Conservation (phyloP, 23 tunicate species). For the Diplosoma virens region DNA sequence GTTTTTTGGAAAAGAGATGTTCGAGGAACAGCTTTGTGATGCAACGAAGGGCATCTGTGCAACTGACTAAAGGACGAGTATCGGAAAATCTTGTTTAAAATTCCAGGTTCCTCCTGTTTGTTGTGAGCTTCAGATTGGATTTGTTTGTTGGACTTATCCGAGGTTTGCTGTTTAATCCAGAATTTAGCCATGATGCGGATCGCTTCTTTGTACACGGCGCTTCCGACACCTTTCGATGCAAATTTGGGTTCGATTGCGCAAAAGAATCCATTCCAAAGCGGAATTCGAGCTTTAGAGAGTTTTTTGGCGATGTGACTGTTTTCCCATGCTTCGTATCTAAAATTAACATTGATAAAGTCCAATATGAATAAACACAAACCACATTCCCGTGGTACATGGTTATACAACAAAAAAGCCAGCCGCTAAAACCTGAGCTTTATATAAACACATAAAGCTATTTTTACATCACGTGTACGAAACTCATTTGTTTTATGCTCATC, state of each 20-base stretch:
- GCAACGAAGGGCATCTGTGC: slow-evolving; percentile 15
- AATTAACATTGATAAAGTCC: neutral
- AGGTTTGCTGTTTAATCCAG: slow-evolving; percentile 36
- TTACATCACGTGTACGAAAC: too few species aligned
- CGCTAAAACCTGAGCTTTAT: too few species aligned
- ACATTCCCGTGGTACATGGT: too few species aligned
- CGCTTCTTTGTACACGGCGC: slow-evolving; percentile 48
- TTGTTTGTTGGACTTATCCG: neutral
- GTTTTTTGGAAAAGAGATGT: neutral
- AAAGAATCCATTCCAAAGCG: slow-evolving; percentile 66
- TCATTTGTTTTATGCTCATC: too few species aligned
- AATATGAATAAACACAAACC: too few species aligned
- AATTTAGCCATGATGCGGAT: slow-evolving; percentile 55
- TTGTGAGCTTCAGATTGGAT: neutral
- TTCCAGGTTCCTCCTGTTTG: neutral
- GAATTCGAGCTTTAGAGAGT: slow-evolving; percentile 14
- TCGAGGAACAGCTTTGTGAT: slow-evolving; percentile 20
- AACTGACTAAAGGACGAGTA: slow-evolving; percentile 16
- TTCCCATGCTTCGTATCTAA: slow-evolving; percentile 85
- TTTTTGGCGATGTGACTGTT: slow-evolving; percentile 36
- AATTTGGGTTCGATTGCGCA: slow-evolving; percentile 68
- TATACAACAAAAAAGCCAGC: too few species aligned
- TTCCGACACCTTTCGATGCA: slow-evolving; percentile 49
- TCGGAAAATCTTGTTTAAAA: slow-evolving; percentile 9
- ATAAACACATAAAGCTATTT: too few species aligned